phyloP scores from a whole-genome alignment of 2,888 invertebrate species.

The Colostygia pectinataria region DNA sequence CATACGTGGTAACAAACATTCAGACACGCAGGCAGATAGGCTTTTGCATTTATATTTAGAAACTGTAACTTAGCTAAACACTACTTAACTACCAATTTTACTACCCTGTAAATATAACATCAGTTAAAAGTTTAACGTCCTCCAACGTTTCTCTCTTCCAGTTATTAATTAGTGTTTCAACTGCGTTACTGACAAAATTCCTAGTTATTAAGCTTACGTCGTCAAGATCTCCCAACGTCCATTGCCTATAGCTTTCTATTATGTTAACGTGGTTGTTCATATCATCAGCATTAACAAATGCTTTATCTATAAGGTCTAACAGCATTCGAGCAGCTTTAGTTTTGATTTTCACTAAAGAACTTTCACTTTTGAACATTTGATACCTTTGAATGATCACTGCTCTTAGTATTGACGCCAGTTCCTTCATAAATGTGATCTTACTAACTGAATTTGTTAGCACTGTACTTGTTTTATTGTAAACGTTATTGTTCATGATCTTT shows the following conservation, averaged over 20 bases:
- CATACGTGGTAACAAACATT: too few species aligned
- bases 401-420: conserved; percentile 31
- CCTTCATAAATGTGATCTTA: conserved; percentile 30
- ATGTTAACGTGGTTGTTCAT: conserved; percentile 35
- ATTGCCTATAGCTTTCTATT: conserved; percentile 34
- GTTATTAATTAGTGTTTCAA: conserved; percentile 35
- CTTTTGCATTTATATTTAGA: too few species aligned
- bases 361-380: conserved; percentile 31
- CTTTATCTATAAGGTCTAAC: conserved; percentile 51
- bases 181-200: conserved; percentile 36
- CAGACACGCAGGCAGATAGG: too few species aligned
- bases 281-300: conserved; percentile 37
- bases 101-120: conserved; percentile 40
- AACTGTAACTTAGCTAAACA: too few species aligned
- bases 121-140: conserved; percentile 46
- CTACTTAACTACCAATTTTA: too few species aligned
- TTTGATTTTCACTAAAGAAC: conserved; percentile 26
- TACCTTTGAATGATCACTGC: conserved; percentile 39
- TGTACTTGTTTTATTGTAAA: conserved; percentile 29
- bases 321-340: conserved; percentile 46
- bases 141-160: conserved; percentile 35
- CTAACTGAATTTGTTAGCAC: conserved; percentile 14
- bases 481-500: conserved; percentile 36
- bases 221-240: conserved; percentile 22
- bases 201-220: conserved; percentile 33